Evolutionary conservation across 2,797 vertebrate genomes (phyloP).

Genomic region (Falco cherrug): DNA sequence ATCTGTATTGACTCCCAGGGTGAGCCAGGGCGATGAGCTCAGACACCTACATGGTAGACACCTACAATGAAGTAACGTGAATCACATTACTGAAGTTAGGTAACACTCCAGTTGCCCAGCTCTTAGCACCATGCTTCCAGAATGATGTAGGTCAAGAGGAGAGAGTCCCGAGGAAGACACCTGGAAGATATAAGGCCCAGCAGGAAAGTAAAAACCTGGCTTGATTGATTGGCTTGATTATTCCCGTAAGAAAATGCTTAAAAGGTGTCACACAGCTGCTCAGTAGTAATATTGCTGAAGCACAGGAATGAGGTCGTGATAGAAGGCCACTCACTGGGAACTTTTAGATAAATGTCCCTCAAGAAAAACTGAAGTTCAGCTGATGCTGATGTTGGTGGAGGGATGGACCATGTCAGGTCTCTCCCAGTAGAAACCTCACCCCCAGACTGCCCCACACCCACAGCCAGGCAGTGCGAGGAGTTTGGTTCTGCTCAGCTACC

Average conservation of each 20-base stretch:
- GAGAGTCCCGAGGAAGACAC: neutral
- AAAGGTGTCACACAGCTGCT: neutral
- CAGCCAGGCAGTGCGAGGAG: neutral
- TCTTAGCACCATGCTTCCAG: neutral
- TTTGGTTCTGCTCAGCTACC: neutral
- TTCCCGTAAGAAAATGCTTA: neutral
- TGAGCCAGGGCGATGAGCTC: neutral
- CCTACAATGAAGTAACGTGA: neutral
- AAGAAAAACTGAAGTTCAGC: neutral
- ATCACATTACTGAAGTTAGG: neutral
- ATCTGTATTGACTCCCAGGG: neutral
- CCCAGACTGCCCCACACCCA: neutral
- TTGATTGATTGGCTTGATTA: neutral
- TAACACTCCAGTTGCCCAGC: neutral
- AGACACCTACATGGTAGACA: neutral
- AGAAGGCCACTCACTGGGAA: neutral
- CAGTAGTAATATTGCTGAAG: neutral
- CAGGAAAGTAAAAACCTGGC: neutral
- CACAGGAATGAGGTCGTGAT: rapidly evolving
- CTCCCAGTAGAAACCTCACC: neutral
- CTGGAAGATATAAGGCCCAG: neutral
- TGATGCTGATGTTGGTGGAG: neutral
- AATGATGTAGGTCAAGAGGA: neutral
- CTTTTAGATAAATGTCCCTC: neutral
- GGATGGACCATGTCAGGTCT: neutral